Conservation (phyloP, 2,797 vertebrate species). For the Scyliorhinus canicula region DNA sequence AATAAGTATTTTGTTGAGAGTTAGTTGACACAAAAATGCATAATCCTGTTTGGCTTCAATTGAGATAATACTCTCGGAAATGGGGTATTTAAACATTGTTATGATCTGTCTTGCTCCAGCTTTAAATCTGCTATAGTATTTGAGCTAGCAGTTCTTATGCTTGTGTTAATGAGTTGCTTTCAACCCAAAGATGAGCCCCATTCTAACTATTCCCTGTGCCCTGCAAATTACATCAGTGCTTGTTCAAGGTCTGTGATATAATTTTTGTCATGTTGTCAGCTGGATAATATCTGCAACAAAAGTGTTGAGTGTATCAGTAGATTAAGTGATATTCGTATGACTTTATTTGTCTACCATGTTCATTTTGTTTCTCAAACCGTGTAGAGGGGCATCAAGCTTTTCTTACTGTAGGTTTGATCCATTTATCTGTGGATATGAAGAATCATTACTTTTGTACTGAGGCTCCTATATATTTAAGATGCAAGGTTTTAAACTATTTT, state of each 20-base stretch:
- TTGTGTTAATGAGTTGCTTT: neutral
- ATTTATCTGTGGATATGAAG: neutral
- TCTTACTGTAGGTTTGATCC: neutral
- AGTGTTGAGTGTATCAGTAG: too few species aligned
- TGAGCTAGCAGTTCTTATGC: neutral
- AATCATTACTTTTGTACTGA: neutral
- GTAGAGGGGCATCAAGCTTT: too few species aligned
- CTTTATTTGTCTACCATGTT: too few species aligned
- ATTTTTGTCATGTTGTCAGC: too few species aligned
- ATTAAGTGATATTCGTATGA: too few species aligned
- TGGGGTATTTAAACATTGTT: neutral
- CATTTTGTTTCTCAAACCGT: neutral
- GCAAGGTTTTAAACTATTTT: neutral
- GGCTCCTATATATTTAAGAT: neutral
- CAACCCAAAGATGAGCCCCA: neutral
- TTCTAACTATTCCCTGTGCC: neutral
- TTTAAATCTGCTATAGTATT: neutral
- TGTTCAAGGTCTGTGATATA: neutral
- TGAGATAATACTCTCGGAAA: neutral
- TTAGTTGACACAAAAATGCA: neutral
- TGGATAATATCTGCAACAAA: too few species aligned
- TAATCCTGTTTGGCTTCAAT: neutral
- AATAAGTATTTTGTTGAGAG: neutral
- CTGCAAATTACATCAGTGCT: neutral
- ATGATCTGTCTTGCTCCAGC: neutral